Evolutionary conservation across 2,113 vertebrate genomes (phyloP).

Genomic region (Bucco capensis): DNA sequence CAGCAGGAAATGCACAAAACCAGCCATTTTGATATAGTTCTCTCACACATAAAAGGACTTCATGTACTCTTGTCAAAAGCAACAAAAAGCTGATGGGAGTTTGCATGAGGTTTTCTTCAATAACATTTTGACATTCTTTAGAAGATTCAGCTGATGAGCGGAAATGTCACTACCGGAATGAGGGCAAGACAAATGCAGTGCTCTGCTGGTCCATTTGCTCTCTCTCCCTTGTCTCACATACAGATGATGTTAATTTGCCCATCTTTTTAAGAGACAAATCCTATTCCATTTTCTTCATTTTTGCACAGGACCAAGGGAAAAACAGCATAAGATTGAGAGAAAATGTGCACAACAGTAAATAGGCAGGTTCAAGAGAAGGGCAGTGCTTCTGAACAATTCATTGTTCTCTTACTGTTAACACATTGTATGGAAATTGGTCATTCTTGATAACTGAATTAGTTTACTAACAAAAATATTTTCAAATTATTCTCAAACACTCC

Average conservation of each 20-base stretch:
- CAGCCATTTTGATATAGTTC: not conserved
- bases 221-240: not conserved
- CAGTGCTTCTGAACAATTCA: not conserved
- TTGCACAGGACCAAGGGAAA: not conserved
- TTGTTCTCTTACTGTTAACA: not conserved
- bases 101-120: not conserved
- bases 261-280: not conserved
- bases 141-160: not conserved
- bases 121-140: not conserved
- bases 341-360: fast-evolving
- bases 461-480: not conserved
- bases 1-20: not conserved
- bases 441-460: not conserved
- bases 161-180: not conserved
- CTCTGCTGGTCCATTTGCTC: not conserved
- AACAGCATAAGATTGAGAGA: not conserved
- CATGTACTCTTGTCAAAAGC: not conserved
- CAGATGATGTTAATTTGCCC: not conserved
- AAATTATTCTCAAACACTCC: not conserved
- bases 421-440: not conserved
- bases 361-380: not conserved
- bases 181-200: not conserved
- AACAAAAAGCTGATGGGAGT: not conserved
- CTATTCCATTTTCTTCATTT: not conserved
- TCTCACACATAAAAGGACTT: not conserved